A percentile compares a stretch with the other conserved stretches of the same genome.
Conservation (phyloP, 1,140 invertebrate species). For the Pollicipes pollicipes region DNA sequence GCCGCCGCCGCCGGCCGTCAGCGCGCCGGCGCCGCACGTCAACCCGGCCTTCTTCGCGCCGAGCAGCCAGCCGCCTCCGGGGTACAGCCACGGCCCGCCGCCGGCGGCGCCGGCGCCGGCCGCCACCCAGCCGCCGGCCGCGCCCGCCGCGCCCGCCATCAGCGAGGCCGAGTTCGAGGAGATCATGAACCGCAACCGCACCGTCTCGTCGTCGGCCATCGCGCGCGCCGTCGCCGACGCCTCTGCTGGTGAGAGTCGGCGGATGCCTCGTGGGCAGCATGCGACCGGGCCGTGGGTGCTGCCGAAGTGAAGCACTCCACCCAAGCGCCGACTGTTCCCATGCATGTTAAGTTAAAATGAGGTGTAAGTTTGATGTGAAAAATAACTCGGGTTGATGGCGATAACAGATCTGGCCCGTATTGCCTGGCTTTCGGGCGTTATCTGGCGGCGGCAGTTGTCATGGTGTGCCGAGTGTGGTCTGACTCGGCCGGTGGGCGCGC, state of each 20-base stretch:
- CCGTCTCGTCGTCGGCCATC: slow-evolving; percentile 91
- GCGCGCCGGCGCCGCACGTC: slow-evolving; percentile 69
- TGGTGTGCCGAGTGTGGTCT: too few species aligned
- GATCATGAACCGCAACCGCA: slow-evolving; percentile 90
- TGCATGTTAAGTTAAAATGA: too few species aligned
- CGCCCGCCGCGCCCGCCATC: slow-evolving; percentile 51
- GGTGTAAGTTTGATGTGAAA: too few species aligned
- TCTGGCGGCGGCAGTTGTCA: too few species aligned
- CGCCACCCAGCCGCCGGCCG: slow-evolving; percentile 49
- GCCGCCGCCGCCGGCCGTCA: slow-evolving; percentile 35
- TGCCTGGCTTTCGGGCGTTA: too few species aligned
- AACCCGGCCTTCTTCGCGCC: slow-evolving; percentile 89
- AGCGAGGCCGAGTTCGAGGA: slow-evolving; percentile 95
- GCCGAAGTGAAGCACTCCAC: too few species aligned
- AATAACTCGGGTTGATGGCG: too few species aligned
- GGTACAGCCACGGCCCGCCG: slow-evolving; percentile 32
- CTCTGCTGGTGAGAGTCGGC: slow-evolving; percentile 48
- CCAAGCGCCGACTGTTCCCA: too few species aligned
- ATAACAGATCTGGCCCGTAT: too few species aligned
- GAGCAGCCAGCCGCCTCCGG: slow-evolving; percentile 38
- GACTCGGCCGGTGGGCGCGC: too few species aligned
- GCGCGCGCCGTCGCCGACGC: slow-evolving; percentile 92
- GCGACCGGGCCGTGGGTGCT: too few species aligned
- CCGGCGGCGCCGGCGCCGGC: slow-evolving; percentile 35
- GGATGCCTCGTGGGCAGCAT: too few species aligned